phyloP scores from a whole-genome alignment of 2,113 vertebrate species.

The Myocastor coypus region DNA sequence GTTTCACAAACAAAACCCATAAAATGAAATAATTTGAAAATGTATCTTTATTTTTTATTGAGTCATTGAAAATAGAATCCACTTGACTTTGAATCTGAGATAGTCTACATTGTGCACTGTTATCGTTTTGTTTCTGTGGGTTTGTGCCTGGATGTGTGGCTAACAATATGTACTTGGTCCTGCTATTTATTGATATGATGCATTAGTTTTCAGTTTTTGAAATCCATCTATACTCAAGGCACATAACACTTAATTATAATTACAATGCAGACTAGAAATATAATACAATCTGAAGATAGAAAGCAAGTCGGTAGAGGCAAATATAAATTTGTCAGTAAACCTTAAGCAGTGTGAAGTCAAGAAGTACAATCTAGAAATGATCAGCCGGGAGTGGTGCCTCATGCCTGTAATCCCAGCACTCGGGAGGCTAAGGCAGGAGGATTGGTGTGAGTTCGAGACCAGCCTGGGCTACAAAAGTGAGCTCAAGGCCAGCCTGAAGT shows the following conservation, averaged over 20 bases:
- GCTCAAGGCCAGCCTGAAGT: too few relatives aligned
- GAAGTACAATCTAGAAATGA: background rate
- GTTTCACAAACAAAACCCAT: constrained; percentile 1
- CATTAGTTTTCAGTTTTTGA: background rate
- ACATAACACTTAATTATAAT: background rate
- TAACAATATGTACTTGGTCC: background rate
- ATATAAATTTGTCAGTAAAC: background rate
- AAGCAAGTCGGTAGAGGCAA: background rate
- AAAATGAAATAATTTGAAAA: constrained; percentile 11
- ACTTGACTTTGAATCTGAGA: background rate
- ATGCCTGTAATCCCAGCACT: too few relatives aligned
- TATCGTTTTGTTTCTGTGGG: background rate
- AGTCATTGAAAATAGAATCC: background rate
- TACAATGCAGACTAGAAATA: background rate
- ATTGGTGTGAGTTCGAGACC: too few relatives aligned
- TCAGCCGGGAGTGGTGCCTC: too few relatives aligned
- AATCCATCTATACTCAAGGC: background rate
- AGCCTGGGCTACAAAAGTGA: too few relatives aligned
- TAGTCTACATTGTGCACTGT: background rate
- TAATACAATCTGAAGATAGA: background rate
- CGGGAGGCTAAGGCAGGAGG: too few relatives aligned
- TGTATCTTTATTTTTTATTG: background rate
- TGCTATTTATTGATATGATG: background rate
- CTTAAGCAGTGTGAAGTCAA: background rate
- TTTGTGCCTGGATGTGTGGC: background rate